Evolutionary conservation across 2,888 invertebrate species (phyloP), one percentile per base, ranked within the genome.

Genomic region (Parelbella ahira): DNA sequence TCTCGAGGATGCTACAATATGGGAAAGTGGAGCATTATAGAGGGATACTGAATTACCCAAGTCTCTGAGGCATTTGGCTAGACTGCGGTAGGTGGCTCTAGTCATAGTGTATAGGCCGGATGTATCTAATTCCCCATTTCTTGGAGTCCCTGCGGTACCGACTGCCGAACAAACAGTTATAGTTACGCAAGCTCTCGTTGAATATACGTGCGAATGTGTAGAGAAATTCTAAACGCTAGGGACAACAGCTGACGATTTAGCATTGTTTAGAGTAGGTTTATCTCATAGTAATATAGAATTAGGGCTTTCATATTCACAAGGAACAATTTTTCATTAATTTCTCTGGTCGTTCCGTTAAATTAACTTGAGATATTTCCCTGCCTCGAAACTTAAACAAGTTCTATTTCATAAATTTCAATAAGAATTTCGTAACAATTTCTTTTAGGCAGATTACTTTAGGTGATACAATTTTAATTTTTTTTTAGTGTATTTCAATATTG

Each of bases 1-100:
- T 53, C 60, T 67, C 69, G 72, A 66, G 70, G 72, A 61, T 62
- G 55, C 48, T 50, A 51, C 57, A 63, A 63, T 19, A 58, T 58
- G 56, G 64, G 60, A 70, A 70, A 67, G 66, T 66, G 58, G 64
- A 70, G 75, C 79, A 76, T 75, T 71, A 64, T 68, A 58, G 59
- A 60, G 13, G 18, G 60, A 27, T 48, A 44, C 32, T 51, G 48
- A 60, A 64, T 68, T 63, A 66, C 64, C 51, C 49, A 52, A 58
- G 53, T 70, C 69, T 66, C 69, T 48, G 27, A 54, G 63, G 68
- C 58, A 55, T 59, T 65, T 51, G 54, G 56, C 58, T 70, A 55
- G 63, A 54, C 58, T 64, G 68, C 60, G 68, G 72, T 60, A 53
- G 63, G 57, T 71, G 68, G 56, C 27, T 21, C 65, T 64, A 63